Conservation (phyloP, 2,113 vertebrate genomes). For the Ahaetulla prasina region DNA sequence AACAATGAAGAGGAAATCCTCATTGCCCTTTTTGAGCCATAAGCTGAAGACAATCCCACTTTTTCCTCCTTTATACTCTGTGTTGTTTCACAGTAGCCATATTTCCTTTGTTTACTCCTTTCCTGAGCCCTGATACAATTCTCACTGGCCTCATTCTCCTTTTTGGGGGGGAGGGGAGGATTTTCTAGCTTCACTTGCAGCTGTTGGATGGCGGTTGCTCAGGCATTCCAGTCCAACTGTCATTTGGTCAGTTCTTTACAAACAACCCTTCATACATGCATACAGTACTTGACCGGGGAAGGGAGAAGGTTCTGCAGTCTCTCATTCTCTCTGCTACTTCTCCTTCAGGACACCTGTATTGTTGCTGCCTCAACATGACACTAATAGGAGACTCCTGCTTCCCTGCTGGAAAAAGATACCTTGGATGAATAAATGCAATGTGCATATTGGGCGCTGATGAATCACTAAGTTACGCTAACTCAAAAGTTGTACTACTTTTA, state of each 20-base stretch:
- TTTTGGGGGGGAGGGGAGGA: neutral
- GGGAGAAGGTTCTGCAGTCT: neutral
- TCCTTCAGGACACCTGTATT: neutral
- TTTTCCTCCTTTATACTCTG: slow-evolving; percentile 55
- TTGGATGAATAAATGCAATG: slow-evolving; percentile 13
- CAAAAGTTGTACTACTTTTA: neutral
- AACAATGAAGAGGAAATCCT: slow-evolving; percentile 70
- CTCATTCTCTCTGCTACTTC: neutral
- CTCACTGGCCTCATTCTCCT: slow-evolving; percentile 29
- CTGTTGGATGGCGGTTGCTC: slow-evolving; percentile 15
- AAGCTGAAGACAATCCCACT: slow-evolving; percentile 55
- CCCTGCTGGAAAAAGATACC: slow-evolving; percentile 11
- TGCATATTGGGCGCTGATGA: neutral
- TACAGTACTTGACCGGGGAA: neutral
- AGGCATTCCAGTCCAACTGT: slow-evolving; percentile 14
- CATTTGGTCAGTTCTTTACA: slow-evolving; percentile 11
- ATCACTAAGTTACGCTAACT: slow-evolving; percentile 13
- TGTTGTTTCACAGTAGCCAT: slow-evolving; percentile 63
- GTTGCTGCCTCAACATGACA: neutral
- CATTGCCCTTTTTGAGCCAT: slow-evolving; percentile 80
- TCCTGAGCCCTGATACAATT: slow-evolving; percentile 51
- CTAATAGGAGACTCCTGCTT: neutral
- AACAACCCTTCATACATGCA: neutral
- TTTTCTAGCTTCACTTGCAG: slow-evolving; percentile 23
- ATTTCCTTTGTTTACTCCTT: slow-evolving; percentile 52